Evolutionary conservation across 2,113 vertebrate genomes (phyloP).

Genomic region (Periophthalmodon schlosseri): DNA sequence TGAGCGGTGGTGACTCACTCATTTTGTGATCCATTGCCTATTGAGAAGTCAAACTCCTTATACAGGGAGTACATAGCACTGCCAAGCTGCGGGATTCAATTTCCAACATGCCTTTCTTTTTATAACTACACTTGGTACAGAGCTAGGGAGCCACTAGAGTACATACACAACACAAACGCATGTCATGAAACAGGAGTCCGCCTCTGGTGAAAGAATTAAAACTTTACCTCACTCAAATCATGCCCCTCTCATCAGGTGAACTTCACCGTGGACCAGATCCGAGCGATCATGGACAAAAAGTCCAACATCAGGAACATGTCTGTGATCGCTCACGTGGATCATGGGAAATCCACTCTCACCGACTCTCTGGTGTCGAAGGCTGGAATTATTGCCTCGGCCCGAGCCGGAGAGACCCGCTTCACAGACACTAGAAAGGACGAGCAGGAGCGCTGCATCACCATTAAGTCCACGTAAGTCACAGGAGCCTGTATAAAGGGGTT

Average conservation of each 20-base stretch:
- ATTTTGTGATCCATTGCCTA: slow-evolving; percentile 24
- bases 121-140: slow-evolving; percentile 48
- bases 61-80: slow-evolving; percentile 8
- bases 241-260: slow-evolving; percentile 80
- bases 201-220: slow-evolving; percentile 19
- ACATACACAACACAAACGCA: slow-evolving; percentile 30
- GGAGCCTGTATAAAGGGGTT: neutral
- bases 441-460: slow-evolving; percentile 96
- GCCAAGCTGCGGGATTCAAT: slow-evolving; percentile 38
- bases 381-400: slow-evolving; percentile 89
- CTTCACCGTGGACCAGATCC: slow-evolving; percentile 98
- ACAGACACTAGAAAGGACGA: slow-evolving; percentile 94
- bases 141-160: slow-evolving; percentile 13
- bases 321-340: slow-evolving; percentile 94
- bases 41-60: slow-evolving; percentile 36
- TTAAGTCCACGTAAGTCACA: slow-evolving; percentile 91
- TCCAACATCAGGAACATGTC: slow-evolving; percentile 99
- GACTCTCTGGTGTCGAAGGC: slow-evolving; percentile 96
- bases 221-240: neutral
- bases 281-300: slow-evolving; percentile 98
- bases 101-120: slow-evolving; percentile 67
- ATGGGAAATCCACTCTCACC: slow-evolving; percentile 93
- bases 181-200: slow-evolving; percentile 30
- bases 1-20: slow-evolving; percentile 48
- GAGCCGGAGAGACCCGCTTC: slow-evolving; percentile 92